Percentiles rank a stretch among this genome's conserved stretches.
Evolutionary conservation across 2,888 invertebrate species (phyloP).

Genomic region (Melolontha melolontha): DNA sequence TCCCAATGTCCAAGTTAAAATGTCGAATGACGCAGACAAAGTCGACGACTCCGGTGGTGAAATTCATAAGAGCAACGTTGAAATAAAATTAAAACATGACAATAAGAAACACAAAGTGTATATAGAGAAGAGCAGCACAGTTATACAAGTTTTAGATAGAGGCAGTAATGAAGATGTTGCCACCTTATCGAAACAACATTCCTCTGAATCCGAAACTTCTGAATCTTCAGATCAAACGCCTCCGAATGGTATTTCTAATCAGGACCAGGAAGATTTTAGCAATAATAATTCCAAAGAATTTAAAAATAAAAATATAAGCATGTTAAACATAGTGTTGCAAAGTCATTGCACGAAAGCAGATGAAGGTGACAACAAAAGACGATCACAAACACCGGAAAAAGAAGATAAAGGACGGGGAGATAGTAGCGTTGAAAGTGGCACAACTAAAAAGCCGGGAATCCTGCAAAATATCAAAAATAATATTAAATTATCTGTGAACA

Average conservation of each 20-base stretch:
- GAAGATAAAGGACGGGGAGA: not conserved
- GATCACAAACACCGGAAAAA: constrained; percentile 1
- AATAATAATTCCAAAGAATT: constrained; percentile 39
- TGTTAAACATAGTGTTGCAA: constrained; percentile 50
- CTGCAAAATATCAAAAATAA: constrained; percentile 42
- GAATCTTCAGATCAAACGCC: constrained; percentile 40
- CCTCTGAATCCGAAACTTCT: constrained; percentile 39
- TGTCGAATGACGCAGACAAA: constrained; percentile 5
- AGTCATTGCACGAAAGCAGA: constrained; percentile 25
- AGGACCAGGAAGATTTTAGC: constrained; percentile 23
- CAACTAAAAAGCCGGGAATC: constrained; percentile 15
- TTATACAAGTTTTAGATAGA: constrained; percentile 60
- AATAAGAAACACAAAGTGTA: constrained; percentile 54
- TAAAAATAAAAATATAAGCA: constrained; percentile 49
- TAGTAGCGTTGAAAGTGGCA: not conserved
- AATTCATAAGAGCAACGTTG: constrained; percentile 39
- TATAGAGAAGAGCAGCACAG: constrained; percentile 63
- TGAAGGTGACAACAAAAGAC: not conserved
- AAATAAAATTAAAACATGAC: constrained; percentile 27
- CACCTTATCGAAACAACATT: constrained; percentile 22
- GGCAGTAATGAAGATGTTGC: constrained; percentile 35
- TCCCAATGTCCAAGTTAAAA: constrained; percentile 26
- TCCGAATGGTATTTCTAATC: constrained; percentile 1
- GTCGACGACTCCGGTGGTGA: not conserved
- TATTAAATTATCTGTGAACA: constrained; percentile 39